A percentile compares a stretch with the other conserved stretches of the same genome.
Evolutionary conservation across 2,113 vertebrate species (phyloP).

Genomic region (Perca flavescens): DNA sequence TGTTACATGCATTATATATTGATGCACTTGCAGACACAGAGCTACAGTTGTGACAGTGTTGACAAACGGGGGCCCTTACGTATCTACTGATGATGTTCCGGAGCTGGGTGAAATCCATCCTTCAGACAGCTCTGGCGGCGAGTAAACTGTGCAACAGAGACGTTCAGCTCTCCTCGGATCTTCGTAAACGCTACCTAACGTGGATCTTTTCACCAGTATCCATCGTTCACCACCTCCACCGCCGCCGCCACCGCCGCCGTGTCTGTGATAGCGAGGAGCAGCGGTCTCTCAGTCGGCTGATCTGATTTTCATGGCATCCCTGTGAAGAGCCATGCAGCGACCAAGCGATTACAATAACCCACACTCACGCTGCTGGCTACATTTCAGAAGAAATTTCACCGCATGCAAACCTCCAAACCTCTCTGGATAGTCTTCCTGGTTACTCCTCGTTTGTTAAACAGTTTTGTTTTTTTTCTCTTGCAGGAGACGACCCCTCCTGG

Average conservation of each 20-base stretch:
- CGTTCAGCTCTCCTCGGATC: constrained; percentile 58
- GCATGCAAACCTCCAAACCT: constrained; percentile 1
- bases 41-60: constrained; percentile 55
- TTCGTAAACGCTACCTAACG: constrained; percentile 70
- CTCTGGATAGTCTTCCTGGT: not conserved
- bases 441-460: not conserved
- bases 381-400: constrained; percentile 41
- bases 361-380: constrained; percentile 51
- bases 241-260: constrained; percentile 40
- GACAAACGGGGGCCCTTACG: constrained; percentile 73
- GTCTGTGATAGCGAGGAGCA: constrained; percentile 65
- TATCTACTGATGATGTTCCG: constrained; percentile 84
- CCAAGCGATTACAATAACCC: constrained; percentile 42
- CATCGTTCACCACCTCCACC: constrained; percentile 61
- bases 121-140: constrained; percentile 59
- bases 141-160: constrained; percentile 50
- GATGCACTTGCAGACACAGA: constrained; percentile 28
- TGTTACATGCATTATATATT: not conserved
- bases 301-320: constrained; percentile 78
- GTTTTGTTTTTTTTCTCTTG: not conserved
- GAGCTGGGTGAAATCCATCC: constrained; percentile 82
- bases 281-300: constrained; percentile 69
- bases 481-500: constrained; percentile 32
- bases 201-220: constrained; percentile 53
- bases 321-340: constrained; percentile 68